These are phyloP conservation scores for Nyctereutes procyonoides DNA, from an alignment of 2,113 vertebrate genomes.

Conservation along the genomic window DNA sequence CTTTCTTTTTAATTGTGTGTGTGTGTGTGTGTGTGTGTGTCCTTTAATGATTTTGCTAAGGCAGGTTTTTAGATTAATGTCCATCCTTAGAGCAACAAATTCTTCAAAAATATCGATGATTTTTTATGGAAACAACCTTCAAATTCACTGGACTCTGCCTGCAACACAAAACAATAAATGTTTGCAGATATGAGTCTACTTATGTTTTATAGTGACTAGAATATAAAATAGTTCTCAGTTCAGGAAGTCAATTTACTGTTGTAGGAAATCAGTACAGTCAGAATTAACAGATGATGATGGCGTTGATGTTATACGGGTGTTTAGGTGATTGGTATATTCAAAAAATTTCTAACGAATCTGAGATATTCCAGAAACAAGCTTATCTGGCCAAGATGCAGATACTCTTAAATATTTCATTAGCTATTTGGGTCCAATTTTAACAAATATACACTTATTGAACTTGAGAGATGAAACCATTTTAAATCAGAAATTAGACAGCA, in stretches of 20 bases:
- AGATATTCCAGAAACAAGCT: not conserved
- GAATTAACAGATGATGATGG: not conserved
- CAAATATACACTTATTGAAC: not conserved
- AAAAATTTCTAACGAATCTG: not conserved
- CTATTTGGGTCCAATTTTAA: not conserved
- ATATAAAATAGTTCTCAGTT: slow-evolving; percentile 47
- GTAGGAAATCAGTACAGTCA: slow-evolving; percentile 40
- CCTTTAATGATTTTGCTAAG: slow-evolving; percentile 58
- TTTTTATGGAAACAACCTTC: slow-evolving; percentile 72
- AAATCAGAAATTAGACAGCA: not conserved
- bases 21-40: not conserved
- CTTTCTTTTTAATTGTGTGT: slow-evolving; percentile 51
- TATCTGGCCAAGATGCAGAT: not conserved
- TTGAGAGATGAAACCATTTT: not conserved
- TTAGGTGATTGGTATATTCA: not conserved
- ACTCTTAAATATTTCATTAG: not conserved
- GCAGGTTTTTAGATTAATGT: slow-evolving; percentile 60
- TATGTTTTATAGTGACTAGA: slow-evolving; percentile 71
- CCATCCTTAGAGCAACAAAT: slow-evolving; percentile 65
- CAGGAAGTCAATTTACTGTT: not conserved
- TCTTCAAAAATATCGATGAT: slow-evolving; percentile 56
- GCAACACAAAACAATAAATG: slow-evolving; percentile 51
- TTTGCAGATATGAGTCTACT: slow-evolving; percentile 63
- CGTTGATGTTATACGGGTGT: not conserved
- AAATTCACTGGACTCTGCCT: slow-evolving; percentile 59